Evolutionary conservation across 2,888 invertebrate species (phyloP).

Genomic region (Margaritifera margaritifera): DNA sequence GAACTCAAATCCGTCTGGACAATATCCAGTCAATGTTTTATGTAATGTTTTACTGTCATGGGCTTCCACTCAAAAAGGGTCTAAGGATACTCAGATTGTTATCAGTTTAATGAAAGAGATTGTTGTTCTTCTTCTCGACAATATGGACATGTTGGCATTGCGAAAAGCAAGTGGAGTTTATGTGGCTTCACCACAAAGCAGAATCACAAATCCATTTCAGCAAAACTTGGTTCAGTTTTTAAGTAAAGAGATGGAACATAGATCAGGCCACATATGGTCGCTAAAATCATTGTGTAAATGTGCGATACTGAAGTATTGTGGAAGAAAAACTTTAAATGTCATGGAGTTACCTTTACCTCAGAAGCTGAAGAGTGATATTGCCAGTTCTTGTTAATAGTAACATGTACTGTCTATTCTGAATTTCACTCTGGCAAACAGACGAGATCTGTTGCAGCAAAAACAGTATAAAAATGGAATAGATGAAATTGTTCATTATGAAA

Average conservation of each 20-base stretch:
- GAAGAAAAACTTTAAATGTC: conserved; percentile 36
- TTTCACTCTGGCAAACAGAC: too few species aligned
- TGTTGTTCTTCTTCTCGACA: conserved; percentile 26
- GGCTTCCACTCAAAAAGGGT: conserved; percentile 1
- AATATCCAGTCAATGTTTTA: conserved; percentile 42
- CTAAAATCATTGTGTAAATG: conserved; percentile 43
- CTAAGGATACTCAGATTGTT: too few species aligned
- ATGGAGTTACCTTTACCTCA: conserved; percentile 46
- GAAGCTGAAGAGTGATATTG: conserved; percentile 22
- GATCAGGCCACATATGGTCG: conserved; percentile 24
- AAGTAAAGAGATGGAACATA: conserved; percentile 29
- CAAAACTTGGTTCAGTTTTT: conserved; percentile 28
- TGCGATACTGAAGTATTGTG: conserved; percentile 38
- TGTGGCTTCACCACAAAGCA: conserved; percentile 11
- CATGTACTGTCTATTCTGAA: too few species aligned
- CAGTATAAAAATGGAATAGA: too few species aligned
- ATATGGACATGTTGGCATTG: conserved; percentile 35
- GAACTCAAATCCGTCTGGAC: conserved; percentile 28
- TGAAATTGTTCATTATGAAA: too few species aligned
- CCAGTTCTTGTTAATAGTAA: too few species aligned
- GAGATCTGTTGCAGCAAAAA: too few species aligned
- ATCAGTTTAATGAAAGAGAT: conserved; percentile 19
- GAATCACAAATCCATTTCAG: conserved; percentile 22
- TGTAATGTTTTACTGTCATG: conserved; percentile 29
- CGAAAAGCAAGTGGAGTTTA: conserved; percentile 21